phyloP scores from a whole-genome alignment of 2,113 vertebrate genomes.

The Cairina moschata region DNA sequence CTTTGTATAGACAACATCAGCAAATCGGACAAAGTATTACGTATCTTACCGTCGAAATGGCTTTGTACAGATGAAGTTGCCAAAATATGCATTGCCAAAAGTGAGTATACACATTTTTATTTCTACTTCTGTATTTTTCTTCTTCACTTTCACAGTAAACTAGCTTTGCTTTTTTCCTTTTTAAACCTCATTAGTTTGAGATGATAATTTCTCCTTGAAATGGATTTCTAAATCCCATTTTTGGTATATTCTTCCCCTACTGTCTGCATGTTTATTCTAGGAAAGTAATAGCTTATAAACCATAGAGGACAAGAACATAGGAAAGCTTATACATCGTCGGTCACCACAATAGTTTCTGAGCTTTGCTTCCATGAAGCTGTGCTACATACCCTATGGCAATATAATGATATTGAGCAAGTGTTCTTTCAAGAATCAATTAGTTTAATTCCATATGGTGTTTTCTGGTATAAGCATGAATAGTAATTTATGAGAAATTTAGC shows the following conservation, averaged over 20 bases:
- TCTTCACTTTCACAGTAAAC: not conserved
- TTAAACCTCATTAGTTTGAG: not conserved
- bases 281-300: not conserved
- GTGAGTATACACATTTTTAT: constrained; percentile 68
- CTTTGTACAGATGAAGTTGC: constrained; percentile 93
- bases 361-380: not conserved
- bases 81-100: constrained; percentile 93
- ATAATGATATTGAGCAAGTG: not conserved
- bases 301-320: not conserved
- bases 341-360: not conserved
- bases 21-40: constrained; percentile 89
- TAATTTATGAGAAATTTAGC: not conserved
- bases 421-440: constrained; percentile 13
- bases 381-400: not conserved
- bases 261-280: not conserved
- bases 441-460: not conserved
- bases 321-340: not conserved
- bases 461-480: not conserved
- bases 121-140: not conserved
- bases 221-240: not conserved
- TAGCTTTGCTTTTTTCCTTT: not conserved
- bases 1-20: constrained; percentile 83
- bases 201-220: not conserved
- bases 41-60: constrained; percentile 88
- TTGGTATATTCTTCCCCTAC: not conserved